Evolutionary conservation across 2,113 vertebrate genomes (phyloP).

Genomic region (Anolis carolinensis): DNA sequence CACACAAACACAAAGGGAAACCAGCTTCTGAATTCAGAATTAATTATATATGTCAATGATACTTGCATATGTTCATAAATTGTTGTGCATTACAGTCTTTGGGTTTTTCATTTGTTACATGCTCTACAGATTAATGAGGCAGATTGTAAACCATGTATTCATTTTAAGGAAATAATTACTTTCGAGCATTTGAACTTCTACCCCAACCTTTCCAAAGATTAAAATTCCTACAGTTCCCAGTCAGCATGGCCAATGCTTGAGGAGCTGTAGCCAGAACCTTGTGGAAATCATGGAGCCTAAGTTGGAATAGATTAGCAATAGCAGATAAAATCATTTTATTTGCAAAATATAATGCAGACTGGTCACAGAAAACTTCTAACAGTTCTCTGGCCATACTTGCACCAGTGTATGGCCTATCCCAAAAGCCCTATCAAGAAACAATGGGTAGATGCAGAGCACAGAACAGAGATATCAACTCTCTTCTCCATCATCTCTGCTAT

Average conservation of each 20-base stretch:
- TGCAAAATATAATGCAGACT: not conserved
- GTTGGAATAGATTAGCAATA: too few relatives aligned
- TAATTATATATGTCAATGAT: not conserved
- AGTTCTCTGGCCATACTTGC: not conserved
- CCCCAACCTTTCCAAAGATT: not conserved
- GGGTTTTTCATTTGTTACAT: not conserved
- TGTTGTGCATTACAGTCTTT: not conserved
- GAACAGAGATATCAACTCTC: not conserved
- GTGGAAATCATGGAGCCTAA: too few relatives aligned
- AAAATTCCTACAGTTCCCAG: not conserved
- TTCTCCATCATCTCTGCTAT: not conserved
- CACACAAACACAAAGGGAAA: not conserved
- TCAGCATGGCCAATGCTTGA: not conserved
- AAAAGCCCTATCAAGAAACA: not conserved
- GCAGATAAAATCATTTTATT: not conserved
- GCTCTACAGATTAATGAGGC: not conserved
- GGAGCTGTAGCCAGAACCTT: not conserved
- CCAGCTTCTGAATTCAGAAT: not conserved
- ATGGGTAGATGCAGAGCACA: not conserved
- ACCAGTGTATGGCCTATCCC: not conserved
- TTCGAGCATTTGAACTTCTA: not conserved
- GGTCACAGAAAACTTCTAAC: not conserved
- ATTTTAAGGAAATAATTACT: not conserved
- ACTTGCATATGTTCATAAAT: not conserved
- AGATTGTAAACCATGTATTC: not conserved